Conservation (phyloP, 64 coral and sea anemone species). For the Cladopsammia gracilis region DNA sequence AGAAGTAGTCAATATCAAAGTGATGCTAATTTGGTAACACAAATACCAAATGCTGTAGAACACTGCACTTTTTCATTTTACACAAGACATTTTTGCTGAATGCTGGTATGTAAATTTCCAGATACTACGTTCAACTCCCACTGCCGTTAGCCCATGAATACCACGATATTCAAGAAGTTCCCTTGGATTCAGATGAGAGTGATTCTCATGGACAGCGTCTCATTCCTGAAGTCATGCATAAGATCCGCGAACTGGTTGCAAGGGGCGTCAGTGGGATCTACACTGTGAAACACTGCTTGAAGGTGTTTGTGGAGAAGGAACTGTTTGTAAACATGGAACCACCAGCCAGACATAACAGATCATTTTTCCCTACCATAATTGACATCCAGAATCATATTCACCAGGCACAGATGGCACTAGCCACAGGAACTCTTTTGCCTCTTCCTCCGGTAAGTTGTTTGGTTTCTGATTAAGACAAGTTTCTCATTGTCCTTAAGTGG, state of each 20-base stretch:
- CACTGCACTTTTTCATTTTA: too few relatives aligned
- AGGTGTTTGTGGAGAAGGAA: slow-evolving; percentile 95
- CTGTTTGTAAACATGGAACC: slow-evolving; percentile 71
- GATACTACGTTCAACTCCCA: slow-evolving; percentile 96
- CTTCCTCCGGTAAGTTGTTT: slow-evolving; percentile 86
- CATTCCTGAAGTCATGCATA: slow-evolving; percentile 82
- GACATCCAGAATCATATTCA: slow-evolving; percentile 99
- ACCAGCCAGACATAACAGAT: slow-evolving; percentile 94
- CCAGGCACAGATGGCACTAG: slow-evolving; percentile 88
- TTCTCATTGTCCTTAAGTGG: not conserved
- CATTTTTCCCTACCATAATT: slow-evolving; percentile 97
- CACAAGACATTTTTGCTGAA: too few relatives aligned
- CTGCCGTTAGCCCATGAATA: slow-evolving; percentile 96
- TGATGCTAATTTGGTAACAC: too few relatives aligned
- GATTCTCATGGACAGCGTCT: slow-evolving; percentile 79
- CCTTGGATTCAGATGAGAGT: slow-evolving; percentile 35
- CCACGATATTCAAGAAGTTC: slow-evolving; percentile 89
- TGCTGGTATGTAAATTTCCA: not conserved
- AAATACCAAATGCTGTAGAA: too few relatives aligned
- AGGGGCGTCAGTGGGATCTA: slow-evolving; percentile 94
- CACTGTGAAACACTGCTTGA: slow-evolving; percentile 92
- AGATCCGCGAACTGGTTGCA: slow-evolving; percentile 95
- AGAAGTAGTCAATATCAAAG: too few relatives aligned
- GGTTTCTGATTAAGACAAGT: too few relatives aligned
- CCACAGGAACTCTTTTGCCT: slow-evolving; percentile 82